Conservation (phyloP, 1,140 invertebrate species). For the Euura saliciscinereae region DNA sequence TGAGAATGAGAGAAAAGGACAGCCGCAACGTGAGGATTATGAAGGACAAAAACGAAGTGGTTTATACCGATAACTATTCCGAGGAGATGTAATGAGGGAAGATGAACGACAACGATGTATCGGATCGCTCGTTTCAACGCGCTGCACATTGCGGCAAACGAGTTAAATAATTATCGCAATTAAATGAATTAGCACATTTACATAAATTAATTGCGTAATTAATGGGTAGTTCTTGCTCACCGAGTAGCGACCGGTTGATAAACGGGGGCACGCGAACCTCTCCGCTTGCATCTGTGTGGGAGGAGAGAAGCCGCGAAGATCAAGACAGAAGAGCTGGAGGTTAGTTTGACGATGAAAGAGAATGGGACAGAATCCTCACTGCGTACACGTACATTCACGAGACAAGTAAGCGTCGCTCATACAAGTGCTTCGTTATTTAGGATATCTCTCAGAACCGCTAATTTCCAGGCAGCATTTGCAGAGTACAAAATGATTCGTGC, state of each 20-base stretch:
- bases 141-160: not conserved
- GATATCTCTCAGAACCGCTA: not conserved
- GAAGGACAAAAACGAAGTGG: too few relatives aligned
- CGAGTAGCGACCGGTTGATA: not conserved
- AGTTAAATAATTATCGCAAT: constrained; percentile 7
- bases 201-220: constrained; percentile 7
- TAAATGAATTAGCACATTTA: constrained; percentile 5
- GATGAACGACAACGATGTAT: not conserved
- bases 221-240: not conserved
- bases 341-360: not conserved
- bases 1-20: too few relatives aligned
- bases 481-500: too few relatives aligned
- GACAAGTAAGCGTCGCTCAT: not conserved
- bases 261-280: not conserved
- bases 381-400: not conserved
- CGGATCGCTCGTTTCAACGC: not conserved
- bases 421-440: not conserved
- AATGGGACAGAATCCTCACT: not conserved
- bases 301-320: not conserved
- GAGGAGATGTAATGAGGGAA: too few relatives aligned
- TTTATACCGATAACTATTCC: too few relatives aligned
- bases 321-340: not conserved
- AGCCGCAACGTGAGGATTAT: too few relatives aligned
- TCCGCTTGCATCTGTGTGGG: not conserved
- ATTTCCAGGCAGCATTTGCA: too few relatives aligned